These are phyloP conservation scores for Pentalonia nigronervosa DNA, from an alignment of 1,140 invertebrate species.

Conservation along the genomic window DNA sequence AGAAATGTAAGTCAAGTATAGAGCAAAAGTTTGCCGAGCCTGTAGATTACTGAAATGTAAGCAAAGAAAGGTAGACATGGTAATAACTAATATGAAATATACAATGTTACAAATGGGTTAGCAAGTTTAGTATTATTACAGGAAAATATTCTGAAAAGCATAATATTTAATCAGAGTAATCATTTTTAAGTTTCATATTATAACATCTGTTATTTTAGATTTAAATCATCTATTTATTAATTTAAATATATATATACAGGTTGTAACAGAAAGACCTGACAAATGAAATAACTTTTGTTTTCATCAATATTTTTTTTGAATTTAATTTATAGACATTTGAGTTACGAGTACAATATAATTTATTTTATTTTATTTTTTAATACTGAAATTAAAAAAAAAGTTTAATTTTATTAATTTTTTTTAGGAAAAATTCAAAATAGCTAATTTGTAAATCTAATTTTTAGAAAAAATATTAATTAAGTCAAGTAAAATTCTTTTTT, in stretches of 20 bases:
- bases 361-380: no score
- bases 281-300: no score
- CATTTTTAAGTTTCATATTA: not conserved
- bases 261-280: no score
- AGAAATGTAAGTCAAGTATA: slow-evolving; percentile 43
- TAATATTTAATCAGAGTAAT: not conserved
- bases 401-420: no score
- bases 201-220: not conserved
- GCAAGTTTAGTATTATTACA: not conserved
- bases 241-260: not conserved
- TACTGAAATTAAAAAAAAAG: no score
- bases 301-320: no score
- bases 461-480: no score
- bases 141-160: not conserved
- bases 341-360: no score
- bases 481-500: no score
- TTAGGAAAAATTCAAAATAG: no score
- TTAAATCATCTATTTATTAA: not conserved
- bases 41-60: slow-evolving; percentile 26
- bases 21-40: slow-evolving; percentile 17
- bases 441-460: no score
- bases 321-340: no score
- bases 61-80: not conserved
- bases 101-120: not conserved
- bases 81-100: slow-evolving; percentile 3